phyloP scores from a whole-genome alignment of 1,140 invertebrate genomes.

The Pseudomyrmex flavicornis region DNA sequence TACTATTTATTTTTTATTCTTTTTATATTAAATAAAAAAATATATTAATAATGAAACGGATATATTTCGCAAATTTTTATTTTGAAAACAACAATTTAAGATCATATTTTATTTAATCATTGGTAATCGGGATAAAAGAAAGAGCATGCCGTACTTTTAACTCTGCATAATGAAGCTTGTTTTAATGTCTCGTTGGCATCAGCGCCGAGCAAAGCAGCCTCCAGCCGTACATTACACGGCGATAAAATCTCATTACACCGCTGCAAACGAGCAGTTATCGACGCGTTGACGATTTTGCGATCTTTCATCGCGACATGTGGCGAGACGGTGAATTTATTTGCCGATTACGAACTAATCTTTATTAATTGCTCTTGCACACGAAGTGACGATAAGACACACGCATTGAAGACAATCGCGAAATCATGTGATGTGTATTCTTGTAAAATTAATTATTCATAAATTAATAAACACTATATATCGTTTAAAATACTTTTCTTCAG shows the following conservation, averaged over 20 bases:
- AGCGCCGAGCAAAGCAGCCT: constrained; percentile 23
- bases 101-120: constrained; percentile 25
- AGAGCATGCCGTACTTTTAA: constrained; percentile 28
- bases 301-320: background rate
- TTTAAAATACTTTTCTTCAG: background rate
- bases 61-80: no score
- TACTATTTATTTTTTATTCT: background rate
- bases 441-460: background rate
- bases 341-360: constrained; percentile 32
- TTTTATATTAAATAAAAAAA: background rate
- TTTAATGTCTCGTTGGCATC: constrained; percentile 53
- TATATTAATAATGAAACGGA: no score
- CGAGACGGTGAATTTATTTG: background rate
- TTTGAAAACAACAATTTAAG: constrained; percentile 37
- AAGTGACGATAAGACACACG: background rate
- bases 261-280: constrained; percentile 27
- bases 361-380: background rate
- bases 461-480: background rate
- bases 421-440: background rate
- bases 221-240: constrained; percentile 43
- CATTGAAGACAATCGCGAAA: background rate
- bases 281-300: constrained; percentile 51
- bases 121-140: constrained; percentile 57
- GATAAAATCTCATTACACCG: constrained; percentile 65
- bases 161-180: constrained; percentile 50